Conservation (phyloP, 2,888 invertebrate species). For the Junonia oenone region DNA sequence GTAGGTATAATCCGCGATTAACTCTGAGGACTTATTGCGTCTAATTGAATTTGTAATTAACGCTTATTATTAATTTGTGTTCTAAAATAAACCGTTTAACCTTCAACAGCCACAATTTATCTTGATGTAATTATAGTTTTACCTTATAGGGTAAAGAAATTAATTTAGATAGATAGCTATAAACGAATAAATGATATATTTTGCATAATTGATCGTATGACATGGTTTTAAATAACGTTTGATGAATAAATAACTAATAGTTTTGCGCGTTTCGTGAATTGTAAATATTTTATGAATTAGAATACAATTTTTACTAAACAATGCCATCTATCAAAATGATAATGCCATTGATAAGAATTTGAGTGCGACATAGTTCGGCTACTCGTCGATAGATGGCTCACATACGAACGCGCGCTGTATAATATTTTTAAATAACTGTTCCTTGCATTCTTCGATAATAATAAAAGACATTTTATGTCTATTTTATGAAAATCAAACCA, state of each 20-base stretch:
- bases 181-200: neutral
- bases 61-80: conserved; percentile 6
- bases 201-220: neutral
- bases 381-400: conserved; percentile 48
- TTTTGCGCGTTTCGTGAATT: neutral
- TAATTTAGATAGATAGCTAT: neutral
- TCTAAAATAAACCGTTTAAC: conserved; percentile 2
- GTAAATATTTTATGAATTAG: neutral
- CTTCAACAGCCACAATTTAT: conserved; percentile 7
- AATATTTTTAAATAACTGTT: neutral
- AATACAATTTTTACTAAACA: neutral
- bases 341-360: neutral
- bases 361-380: conserved; percentile 36
- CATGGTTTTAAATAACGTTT: neutral
- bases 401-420: neutral
- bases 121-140: neutral
- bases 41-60: conserved; percentile 3
- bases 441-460: neutral
- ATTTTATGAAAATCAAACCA: neutral
- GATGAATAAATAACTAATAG: neutral
- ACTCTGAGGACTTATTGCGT: neutral
- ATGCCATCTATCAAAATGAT: conserved; percentile 24
- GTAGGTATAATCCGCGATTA: neutral
- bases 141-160: neutral
- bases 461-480: neutral